A percentile compares a stretch with the other conserved stretches of the same genome.
These are phyloP conservation scores for Mormyrus iriodes DNA, from an alignment of 2,113 vertebrate genomes.

Conservation along the genomic window DNA sequence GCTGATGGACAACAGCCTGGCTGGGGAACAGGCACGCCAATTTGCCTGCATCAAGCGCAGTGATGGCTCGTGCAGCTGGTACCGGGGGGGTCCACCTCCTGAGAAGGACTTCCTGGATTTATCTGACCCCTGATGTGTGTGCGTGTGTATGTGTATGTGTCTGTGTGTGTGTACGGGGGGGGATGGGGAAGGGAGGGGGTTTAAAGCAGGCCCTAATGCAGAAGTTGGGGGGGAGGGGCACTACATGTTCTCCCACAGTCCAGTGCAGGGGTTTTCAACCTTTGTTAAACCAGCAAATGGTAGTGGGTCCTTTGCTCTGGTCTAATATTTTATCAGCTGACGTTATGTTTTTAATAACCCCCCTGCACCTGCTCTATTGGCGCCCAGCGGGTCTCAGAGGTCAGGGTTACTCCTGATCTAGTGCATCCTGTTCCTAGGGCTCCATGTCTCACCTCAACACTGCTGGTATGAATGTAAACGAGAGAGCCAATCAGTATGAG, in stretches of 20 bases:
- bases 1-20: slow-evolving; percentile 71
- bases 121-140: slow-evolving; percentile 68
- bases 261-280: background rate
- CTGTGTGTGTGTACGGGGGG: background rate
- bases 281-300: background rate
- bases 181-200: background rate
- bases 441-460: slow-evolving; percentile 19
- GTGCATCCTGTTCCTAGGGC: slow-evolving; percentile 25
- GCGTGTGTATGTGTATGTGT: background rate
- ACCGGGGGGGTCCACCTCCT: slow-evolving; percentile 63
- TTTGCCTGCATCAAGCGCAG: slow-evolving; percentile 76
- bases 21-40: slow-evolving; percentile 74
- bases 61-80: slow-evolving; percentile 82
- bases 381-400: background rate
- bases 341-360: background rate
- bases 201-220: background rate
- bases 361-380: background rate
- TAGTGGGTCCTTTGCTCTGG: background rate
- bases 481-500: slow-evolving; percentile 4
- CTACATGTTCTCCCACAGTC: background rate
- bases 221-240: background rate
- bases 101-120: slow-evolving; percentile 78
- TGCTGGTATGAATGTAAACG: slow-evolving; percentile 40
- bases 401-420: slow-evolving; percentile 3
- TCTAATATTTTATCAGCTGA: background rate